Evolutionary conservation across 2,888 invertebrate genomes (phyloP).

Genomic region (Leptopterna dolabrata): DNA sequence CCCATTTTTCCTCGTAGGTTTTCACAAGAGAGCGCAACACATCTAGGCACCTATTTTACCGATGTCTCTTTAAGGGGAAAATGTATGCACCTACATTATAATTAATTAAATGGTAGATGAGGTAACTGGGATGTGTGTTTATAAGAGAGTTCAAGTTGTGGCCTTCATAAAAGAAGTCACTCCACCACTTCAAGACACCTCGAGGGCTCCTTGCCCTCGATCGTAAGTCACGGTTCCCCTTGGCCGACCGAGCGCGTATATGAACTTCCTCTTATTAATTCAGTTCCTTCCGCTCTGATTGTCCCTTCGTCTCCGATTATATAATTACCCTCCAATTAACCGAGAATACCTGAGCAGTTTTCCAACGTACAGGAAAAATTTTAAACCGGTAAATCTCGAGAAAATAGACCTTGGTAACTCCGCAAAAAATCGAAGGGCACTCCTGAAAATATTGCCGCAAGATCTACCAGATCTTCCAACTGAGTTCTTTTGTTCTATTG

Average conservation of each 20-base stretch:
- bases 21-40: no score
- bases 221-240: slow-evolving; percentile 49
- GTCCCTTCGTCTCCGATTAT: slow-evolving; percentile 1
- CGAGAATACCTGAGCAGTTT: background rate
- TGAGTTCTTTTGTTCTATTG: slow-evolving; percentile 46
- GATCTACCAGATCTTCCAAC: background rate
- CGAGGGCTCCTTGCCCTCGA: slow-evolving; percentile 11
- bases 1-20: no score
- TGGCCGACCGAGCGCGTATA: slow-evolving; percentile 35
- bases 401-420: background rate
- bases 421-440: background rate
- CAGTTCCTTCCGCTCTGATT: slow-evolving; percentile 53
- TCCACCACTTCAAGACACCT: background rate
- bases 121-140: no score
- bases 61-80: no score
- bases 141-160: no score
- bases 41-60: no score
- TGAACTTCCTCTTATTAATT: slow-evolving; percentile 47
- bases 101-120: no score
- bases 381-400: background rate
- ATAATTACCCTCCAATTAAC: slow-evolving; percentile 24
- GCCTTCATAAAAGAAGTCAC: background rate
- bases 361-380: background rate
- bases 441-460: background rate
- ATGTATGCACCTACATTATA: no score